Conservation (phyloP, 37 sponge, comb jelly and placozoan species). For the Halichondria panicea region DNA sequence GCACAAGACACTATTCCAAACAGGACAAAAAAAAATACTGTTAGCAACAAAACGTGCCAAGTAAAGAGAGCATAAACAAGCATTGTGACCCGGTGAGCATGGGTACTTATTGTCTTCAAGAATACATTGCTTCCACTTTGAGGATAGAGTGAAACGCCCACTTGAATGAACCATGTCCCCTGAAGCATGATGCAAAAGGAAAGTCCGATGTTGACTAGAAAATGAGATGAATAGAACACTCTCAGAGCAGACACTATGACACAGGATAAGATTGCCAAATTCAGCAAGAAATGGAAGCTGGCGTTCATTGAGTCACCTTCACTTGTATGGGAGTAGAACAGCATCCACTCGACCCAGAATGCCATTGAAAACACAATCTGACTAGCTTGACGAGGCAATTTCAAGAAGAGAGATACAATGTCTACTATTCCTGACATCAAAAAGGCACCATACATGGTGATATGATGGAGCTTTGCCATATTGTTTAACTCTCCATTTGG, state of each 20-base stretch:
- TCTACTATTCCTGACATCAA: slow-evolving; percentile 63
- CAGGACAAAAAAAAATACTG: slow-evolving; percentile 18
- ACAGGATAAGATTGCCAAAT: slow-evolving; percentile 22
- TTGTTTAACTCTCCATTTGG: slow-evolving; percentile 7
- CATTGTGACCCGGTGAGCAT: slow-evolving; percentile 7
- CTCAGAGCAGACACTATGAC: slow-evolving; percentile 26
- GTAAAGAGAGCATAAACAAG: slow-evolving; percentile 19
- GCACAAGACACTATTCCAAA: slow-evolving; percentile 1
- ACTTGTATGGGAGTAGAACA: slow-evolving; percentile 50
- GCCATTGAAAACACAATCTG: slow-evolving; percentile 41
- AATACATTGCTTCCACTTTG: background rate
- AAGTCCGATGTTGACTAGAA: slow-evolving; percentile 45
- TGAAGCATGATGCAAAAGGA: slow-evolving; percentile 39
- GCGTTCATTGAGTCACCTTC: slow-evolving; percentile 28
- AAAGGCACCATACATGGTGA: slow-evolving; percentile 61
- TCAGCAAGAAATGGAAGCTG: slow-evolving; percentile 32
- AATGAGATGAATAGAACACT: slow-evolving; percentile 17
- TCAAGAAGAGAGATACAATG: slow-evolving; percentile 8
- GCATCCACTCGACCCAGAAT: slow-evolving; percentile 52
- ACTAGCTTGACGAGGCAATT: slow-evolving; percentile 38
- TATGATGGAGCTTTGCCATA: slow-evolving; percentile 42
- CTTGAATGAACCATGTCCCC: slow-evolving; percentile 74
- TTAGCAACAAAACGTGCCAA: slow-evolving; percentile 50
- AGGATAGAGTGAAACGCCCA: slow-evolving; percentile 28
- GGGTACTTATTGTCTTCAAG: slow-evolving; percentile 3